Percentiles rank a stretch among this genome's conserved stretches.
Evolutionary conservation across 2,888 invertebrate species (phyloP).

Genomic region (Acanthosepion lycidas): DNA sequence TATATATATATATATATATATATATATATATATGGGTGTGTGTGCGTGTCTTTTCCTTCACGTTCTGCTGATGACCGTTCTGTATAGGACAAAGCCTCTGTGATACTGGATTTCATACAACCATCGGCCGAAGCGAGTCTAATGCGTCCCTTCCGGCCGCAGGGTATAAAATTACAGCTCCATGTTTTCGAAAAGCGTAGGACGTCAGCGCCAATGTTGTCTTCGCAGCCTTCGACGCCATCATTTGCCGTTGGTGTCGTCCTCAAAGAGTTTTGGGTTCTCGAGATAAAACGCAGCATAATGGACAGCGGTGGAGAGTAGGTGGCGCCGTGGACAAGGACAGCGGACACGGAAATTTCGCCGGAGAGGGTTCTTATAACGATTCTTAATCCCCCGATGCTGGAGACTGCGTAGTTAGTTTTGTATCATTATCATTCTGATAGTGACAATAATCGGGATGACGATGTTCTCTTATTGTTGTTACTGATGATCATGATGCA

Average conservation of each 20-base stretch:
- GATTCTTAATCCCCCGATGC: background rate
- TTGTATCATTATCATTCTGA: background rate
- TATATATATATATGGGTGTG: background rate
- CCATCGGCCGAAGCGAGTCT: background rate
- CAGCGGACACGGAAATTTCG: background rate
- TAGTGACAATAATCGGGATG: too few relatives aligned
- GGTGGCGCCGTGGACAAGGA: background rate
- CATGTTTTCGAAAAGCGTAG: slow-evolving; percentile 1
- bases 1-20: background rate
- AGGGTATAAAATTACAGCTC: slow-evolving; percentile 8
- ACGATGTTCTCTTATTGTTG: too few relatives aligned
- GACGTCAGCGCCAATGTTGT: background rate
- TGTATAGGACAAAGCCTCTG: background rate
- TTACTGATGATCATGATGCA: too few relatives aligned
- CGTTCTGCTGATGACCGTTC: background rate
- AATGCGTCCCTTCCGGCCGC: slow-evolving; percentile 12
- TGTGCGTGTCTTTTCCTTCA: background rate
- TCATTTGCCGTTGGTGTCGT: background rate
- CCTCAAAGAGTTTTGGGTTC: background rate
- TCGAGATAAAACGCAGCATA: background rate
- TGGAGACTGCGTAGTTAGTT: background rate
- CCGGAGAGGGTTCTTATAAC: background rate
- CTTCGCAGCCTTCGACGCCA: background rate
- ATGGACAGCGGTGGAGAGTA: background rate
- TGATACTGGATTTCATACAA: slow-evolving; percentile 17